Percentiles rank a stretch among this genome's conserved stretches.
phyloP scores from a whole-genome alignment of 2,797 vertebrate genomes.

The Onychomys leucogaster region DNA sequence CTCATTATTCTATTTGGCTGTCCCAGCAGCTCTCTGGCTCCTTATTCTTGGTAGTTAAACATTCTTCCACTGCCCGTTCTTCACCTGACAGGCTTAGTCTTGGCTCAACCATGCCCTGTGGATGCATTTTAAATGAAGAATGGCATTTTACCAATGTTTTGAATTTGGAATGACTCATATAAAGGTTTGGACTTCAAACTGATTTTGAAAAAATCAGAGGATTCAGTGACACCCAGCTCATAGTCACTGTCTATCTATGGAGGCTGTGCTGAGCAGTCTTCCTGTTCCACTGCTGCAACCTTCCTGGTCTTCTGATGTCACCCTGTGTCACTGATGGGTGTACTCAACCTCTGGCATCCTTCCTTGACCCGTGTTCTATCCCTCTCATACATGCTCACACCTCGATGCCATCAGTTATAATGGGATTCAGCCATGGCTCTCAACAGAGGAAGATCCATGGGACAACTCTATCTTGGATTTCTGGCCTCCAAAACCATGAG shows the following conservation, averaged over 20 bases:
- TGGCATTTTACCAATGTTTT: not conserved
- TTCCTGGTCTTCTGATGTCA: not conserved
- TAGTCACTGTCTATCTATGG: not conserved
- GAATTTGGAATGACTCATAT: not conserved
- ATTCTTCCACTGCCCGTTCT: not conserved
- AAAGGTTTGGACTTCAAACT: not conserved
- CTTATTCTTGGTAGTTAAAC: not conserved
- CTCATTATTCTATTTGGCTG: too few species aligned
- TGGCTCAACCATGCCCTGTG: not conserved
- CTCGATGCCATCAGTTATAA: not conserved
- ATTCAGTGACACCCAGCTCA: not conserved
- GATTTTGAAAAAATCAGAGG: not conserved
- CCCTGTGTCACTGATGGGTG: not conserved
- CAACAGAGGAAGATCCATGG: too few species aligned
- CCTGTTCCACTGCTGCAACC: accelerated
- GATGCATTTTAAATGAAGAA: not conserved
- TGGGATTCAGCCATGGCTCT: not conserved
- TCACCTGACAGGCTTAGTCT: too few species aligned
- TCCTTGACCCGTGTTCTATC: not conserved
- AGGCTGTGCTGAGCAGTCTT: not conserved
- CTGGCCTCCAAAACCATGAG: too few species aligned
- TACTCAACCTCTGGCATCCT: not conserved
- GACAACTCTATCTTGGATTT: not conserved
- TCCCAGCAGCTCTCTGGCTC: not conserved
- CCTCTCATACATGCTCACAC: not conserved